Base-by-base conservation (phyloP, 2,888 invertebrate species). In the Phytoseiulus persimilis region DNA sequence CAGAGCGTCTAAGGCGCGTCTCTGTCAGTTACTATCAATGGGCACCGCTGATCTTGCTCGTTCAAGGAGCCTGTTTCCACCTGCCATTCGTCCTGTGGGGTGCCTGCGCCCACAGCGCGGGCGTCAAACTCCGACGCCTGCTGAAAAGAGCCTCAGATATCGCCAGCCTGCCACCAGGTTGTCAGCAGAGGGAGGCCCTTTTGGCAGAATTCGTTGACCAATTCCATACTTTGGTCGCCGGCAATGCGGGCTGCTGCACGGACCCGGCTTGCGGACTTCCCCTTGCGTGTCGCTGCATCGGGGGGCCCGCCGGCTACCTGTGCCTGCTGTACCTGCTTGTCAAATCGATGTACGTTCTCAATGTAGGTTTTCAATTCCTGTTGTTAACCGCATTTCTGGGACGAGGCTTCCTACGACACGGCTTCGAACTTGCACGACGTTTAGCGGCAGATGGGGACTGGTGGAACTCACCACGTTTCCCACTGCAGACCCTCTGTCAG, bases 51-150 rank as follows among this genome's bases (percentile, higher is more conserved):
- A 92, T 92, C 31, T 91, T 92, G 23, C 90, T 93, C 89, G 92
- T 93, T 14, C 93, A 93, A 91, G 92, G 93, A 11, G 91, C 92
- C 90, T 91, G 92, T 89, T 93, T 93, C 91, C 93, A 92, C 91
- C 91, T 93, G 87, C 93, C 93, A 23, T 93, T 93, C 90, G 92
- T 92, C 46, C 90, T 93, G 31, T 93, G 93, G 93, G 92, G 92
- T 83, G 91, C 92, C 31, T 91, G 92, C 83, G 92, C 92, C 11
- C 91, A 92, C 90, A 92, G 92, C 89, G 92, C 92, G 11, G 92
- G 92, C 32, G 92, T 92, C 31, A 92, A 92, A 90, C 91, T 92
- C 18, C 91, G 92, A 9, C 91, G 92, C 11, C 90, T 92, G 28
- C 90, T 92, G 90, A 92, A 92, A 91, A 91, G 92, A 83, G 92